A percentile compares a stretch with the other conserved stretches of the same genome.
These are phyloP conservation scores for Amphimedon queenslandica DNA, from an alignment of 37 sponge, comb jelly and placozoan genomes.

Conservation along the genomic window DNA sequence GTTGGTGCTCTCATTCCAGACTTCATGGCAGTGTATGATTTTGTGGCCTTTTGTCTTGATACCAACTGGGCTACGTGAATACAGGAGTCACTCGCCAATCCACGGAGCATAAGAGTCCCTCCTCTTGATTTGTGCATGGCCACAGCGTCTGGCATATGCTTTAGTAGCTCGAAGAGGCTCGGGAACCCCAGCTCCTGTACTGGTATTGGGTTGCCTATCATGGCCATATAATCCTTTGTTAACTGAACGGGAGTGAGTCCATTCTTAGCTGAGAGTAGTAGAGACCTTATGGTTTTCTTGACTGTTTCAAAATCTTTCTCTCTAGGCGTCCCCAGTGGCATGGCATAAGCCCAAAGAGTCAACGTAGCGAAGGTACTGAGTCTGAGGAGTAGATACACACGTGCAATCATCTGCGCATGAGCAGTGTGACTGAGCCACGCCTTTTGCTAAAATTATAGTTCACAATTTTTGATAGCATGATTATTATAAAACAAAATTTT, in stretches of 20 bases:
- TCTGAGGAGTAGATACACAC: no score
- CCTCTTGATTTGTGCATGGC: background rate
- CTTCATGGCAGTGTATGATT: background rate
- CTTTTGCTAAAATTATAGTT: no score
- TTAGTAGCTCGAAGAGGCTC: slow-evolving; percentile 17
- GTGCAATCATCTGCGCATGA: no score
- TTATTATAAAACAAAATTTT: no score
- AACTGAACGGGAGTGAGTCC: slow-evolving; percentile 44
- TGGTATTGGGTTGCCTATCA: slow-evolving; percentile 21
- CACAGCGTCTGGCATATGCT: slow-evolving; percentile 34
- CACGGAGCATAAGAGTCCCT: background rate
- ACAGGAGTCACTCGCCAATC: slow-evolving; percentile 17
- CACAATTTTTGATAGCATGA: no score
- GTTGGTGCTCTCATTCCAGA: no score
- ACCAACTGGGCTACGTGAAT: slow-evolving; percentile 35
- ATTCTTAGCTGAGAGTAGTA: slow-evolving; percentile 39
- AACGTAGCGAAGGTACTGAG: no score
- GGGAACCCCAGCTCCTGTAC: slow-evolving; percentile 20
- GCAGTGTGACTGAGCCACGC: no score
- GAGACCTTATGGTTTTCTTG: slow-evolving; percentile 26
- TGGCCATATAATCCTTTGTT: slow-evolving; percentile 20
- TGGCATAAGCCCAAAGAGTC: no score
- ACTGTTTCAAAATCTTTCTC: background rate
- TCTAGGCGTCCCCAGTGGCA: background rate
- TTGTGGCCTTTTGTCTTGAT: slow-evolving; percentile 11